Evolutionary conservation across 2,888 invertebrate genomes (phyloP), one percentile per base, ranked within the genome.

Genomic region (Drosophila rubida): DNA sequence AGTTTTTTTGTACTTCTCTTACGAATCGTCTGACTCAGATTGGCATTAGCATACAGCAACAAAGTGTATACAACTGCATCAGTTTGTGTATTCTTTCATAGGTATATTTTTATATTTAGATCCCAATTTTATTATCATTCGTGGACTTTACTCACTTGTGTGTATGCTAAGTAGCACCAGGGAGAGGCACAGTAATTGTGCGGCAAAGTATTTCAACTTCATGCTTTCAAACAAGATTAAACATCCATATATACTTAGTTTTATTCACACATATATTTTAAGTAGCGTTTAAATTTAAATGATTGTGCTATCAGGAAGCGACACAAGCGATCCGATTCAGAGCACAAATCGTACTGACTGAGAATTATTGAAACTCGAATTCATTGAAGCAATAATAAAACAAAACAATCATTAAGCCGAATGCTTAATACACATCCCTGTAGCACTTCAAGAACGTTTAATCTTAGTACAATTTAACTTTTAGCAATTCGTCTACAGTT

Each of bases 131-230:
- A 69, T 75, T 73, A 66, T 57, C 49, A 55, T 35, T 35, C 68
- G 14, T 58, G 51, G 37, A 70, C 64, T 73, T 78, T 72, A 85
- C 84, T 84, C 69, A 84, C 84, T 74, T 67, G 72, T 48, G 41
- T 23, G 44, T 16, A 69, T 27, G 41, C 41, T 51, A 13, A 67
- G 22, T 3, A 42, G 39, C 46, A 75, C n/a, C 25, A 54, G 23
- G 22, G 42, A 61, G 11, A 67, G 41, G 35, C 39, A 45, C 35
- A 80, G 13, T 1, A 69, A 25, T 23, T 30, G 16, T 19, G 65
- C 55, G 39, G 27, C 9, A 13, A 44, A 44, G 22, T 27, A 19
- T 19, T 54, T 67, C 0, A 41, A 37, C 45, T 58, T 32, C 70
- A 67, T 61, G 25, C 51, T 68, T 46, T n/a, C 27, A 13, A 39